Percentiles rank a stretch among this genome's conserved stretches.
Evolutionary conservation across 1,140 invertebrate genomes (phyloP).

Genomic region (Homalodisca vitripennis): DNA sequence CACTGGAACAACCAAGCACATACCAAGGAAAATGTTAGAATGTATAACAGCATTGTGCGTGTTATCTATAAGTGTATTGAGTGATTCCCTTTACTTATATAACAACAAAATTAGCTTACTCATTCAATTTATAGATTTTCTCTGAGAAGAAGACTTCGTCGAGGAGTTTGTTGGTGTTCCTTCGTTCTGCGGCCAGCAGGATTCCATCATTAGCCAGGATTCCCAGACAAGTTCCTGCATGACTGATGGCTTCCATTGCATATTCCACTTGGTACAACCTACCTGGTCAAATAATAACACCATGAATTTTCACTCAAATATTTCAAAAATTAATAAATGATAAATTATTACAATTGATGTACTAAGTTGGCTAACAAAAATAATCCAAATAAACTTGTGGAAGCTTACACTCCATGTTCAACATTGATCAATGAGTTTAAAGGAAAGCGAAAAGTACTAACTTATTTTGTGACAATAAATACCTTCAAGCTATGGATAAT

Average conservation of each 20-base stretch:
- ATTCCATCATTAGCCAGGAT: constrained; percentile 97
- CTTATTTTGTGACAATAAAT: not conserved
- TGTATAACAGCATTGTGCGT: too few relatives aligned
- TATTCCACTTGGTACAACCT: constrained; percentile 99
- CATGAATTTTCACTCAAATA: not conserved
- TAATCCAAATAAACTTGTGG: not conserved
- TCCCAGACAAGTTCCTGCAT: constrained; percentile 97
- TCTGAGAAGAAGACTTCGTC: constrained; percentile 98
- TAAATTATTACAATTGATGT: not conserved
- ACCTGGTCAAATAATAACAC: constrained; percentile 52
- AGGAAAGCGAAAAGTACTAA: not conserved
- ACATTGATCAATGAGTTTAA: not conserved
- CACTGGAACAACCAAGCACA: constrained; percentile 61
- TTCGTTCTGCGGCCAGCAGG: constrained; percentile 92
- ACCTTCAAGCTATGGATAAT: too few relatives aligned
- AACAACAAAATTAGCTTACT: constrained; percentile 53
- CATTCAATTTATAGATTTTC: constrained; percentile 98
- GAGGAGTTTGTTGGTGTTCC: constrained; percentile 96
- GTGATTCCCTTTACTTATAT: too few relatives aligned
- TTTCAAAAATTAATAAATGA: not conserved
- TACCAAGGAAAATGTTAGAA: too few relatives aligned
- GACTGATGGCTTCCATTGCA: constrained; percentile 99
- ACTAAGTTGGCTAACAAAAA: not conserved
- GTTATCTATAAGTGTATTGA: too few relatives aligned
- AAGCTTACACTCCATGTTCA: not conserved